A percentile compares a stretch with the other conserved stretches of the same genome.
Evolutionary conservation across 2,888 invertebrate genomes (phyloP).

Genomic region (Andrena dorsata): DNA sequence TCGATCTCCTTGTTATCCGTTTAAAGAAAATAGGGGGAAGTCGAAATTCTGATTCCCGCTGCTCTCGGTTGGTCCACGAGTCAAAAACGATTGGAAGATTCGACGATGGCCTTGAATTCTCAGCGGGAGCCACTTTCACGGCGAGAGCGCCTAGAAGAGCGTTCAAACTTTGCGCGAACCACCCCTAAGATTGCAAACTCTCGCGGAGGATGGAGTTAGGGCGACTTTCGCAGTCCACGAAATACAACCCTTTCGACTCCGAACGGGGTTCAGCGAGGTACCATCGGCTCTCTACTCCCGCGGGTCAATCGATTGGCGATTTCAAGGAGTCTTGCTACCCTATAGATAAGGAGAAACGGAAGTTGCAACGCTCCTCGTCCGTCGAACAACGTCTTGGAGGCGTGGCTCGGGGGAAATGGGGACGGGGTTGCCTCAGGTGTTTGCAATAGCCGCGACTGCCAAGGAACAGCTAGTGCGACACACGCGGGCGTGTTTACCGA

Average conservation of each 20-base stretch:
- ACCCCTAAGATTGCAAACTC: neutral
- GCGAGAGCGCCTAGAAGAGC: neutral
- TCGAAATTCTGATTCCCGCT: constrained; percentile 18
- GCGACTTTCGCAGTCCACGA: neutral
- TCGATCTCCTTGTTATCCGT: constrained; percentile 44
- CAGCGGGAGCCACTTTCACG: too few species aligned
- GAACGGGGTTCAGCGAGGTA: neutral
- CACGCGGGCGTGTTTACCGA: constrained; percentile 28
- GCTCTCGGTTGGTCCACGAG: neutral
- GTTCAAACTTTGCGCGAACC: neutral
- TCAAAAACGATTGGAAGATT: neutral
- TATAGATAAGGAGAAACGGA: neutral
- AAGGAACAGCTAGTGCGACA: constrained; percentile 42
- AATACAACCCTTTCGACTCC: neutral
- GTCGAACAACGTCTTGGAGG: neutral
- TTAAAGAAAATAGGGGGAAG: constrained; percentile 25
- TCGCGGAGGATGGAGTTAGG: too few species aligned
- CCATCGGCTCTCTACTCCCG: neutral
- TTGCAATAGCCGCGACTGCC: constrained; percentile 64
- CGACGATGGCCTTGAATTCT: neutral
- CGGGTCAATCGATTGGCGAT: constrained; percentile 52
- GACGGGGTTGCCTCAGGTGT: constrained; percentile 56
- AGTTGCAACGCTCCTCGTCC: neutral
- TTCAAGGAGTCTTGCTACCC: constrained; percentile 16
- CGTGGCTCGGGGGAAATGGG: constrained; percentile 41